Percentiles rank a stretch among this genome's conserved stretches.
These are phyloP conservation scores for Nematolebias whitei DNA, from an alignment of 2,113 vertebrate genomes.

Conservation along the genomic window DNA sequence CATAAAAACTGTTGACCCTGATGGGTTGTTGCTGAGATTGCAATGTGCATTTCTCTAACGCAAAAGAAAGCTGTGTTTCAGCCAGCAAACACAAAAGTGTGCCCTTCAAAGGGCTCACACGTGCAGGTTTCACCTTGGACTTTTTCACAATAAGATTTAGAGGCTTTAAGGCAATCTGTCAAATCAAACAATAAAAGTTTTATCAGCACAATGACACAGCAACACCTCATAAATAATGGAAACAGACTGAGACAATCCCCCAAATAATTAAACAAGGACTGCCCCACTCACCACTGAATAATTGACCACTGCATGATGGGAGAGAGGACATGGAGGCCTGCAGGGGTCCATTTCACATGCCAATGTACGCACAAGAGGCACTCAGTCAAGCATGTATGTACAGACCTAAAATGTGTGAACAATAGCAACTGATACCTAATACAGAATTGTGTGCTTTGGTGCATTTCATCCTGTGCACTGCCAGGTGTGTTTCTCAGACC, in stretches of 20 bases:
- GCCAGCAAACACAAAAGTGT: neutral
- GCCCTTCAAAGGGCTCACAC: neutral
- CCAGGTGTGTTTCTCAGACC: constrained; percentile 42
- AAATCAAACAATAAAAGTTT: constrained; percentile 7
- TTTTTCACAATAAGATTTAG: neutral
- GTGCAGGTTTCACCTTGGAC: neutral
- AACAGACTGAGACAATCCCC: constrained; percentile 2
- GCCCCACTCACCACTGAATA: neutral
- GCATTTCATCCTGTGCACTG: constrained; percentile 39
- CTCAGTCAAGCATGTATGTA: constrained; percentile 16
- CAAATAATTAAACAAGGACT: neutral
- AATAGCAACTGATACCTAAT: constrained; percentile 21
- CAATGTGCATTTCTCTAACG: too few species aligned
- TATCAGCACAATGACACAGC: neutral
- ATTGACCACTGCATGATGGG: neutral
- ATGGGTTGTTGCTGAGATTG: neutral
- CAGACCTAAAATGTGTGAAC: constrained; percentile 14
- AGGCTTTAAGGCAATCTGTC: neutral
- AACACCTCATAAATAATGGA: neutral
- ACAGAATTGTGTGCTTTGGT: constrained; percentile 5
- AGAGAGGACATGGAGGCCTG: neutral
- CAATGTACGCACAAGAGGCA: neutral
- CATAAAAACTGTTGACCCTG: too few species aligned
- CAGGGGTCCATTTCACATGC: neutral
- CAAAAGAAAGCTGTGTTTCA: too few species aligned